Conservation (phyloP, 2,888 invertebrate species). For the Xestia ashworthii region DNA sequence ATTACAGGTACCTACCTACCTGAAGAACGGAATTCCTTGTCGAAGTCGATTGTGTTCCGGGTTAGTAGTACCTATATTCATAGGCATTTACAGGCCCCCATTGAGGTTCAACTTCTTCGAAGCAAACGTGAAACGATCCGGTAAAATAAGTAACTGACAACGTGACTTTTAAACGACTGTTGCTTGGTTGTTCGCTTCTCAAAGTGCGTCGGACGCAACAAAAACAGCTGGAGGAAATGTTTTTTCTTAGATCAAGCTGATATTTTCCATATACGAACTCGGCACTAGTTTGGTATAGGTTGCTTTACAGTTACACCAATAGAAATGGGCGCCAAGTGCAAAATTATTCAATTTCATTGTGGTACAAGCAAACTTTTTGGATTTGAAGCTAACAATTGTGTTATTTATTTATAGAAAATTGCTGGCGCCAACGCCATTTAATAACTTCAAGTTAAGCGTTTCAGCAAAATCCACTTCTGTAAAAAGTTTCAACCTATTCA, state of each 20-base stretch:
- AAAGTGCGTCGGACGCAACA: constrained; percentile 24
- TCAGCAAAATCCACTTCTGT: neutral
- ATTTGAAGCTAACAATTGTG: neutral
- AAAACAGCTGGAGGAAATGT: neutral
- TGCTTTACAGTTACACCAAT: no score
- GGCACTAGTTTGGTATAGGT: no score
- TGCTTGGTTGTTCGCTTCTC: constrained; percentile 2
- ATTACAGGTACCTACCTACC: no score
- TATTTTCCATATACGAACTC: no score
- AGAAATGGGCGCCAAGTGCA: no score
- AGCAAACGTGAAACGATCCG: neutral
- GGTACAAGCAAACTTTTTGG: neutral
- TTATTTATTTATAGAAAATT: constrained; percentile 7
- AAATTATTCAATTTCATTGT: neutral
- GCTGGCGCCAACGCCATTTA: neutral
- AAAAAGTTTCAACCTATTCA: constrained; percentile 6
- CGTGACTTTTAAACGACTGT: constrained; percentile 8
- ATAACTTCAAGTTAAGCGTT: neutral
- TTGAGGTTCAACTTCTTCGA: neutral
- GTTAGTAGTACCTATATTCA: neutral
- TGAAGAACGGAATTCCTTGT: neutral
- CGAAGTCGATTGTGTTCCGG: neutral
- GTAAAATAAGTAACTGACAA: no score
- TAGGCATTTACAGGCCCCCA: neutral
- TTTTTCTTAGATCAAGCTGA: no score